These are phyloP conservation scores for Greenwoodochromis staneri DNA, from an alignment of 2,113 vertebrate genomes.

Conservation along the genomic window DNA sequence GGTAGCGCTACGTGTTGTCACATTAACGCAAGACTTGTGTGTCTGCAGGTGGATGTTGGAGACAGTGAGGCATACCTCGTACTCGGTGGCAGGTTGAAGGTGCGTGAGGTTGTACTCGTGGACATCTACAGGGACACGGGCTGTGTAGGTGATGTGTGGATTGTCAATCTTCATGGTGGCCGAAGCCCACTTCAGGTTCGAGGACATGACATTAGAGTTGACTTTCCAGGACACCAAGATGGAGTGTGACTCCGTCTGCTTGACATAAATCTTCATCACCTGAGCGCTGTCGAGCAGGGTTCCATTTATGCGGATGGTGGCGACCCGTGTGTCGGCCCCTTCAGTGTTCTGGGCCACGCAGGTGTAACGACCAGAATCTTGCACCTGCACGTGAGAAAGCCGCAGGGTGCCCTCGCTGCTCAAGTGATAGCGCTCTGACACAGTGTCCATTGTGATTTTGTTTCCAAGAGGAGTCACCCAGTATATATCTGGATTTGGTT, in stretches of 20 bases:
- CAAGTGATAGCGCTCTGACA: slow-evolving; percentile 85
- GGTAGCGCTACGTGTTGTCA: slow-evolving; percentile 83
- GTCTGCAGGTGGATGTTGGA: slow-evolving; percentile 89
- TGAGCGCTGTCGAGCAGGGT: slow-evolving; percentile 87
- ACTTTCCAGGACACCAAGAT: slow-evolving; percentile 96
- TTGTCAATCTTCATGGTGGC: slow-evolving; percentile 98
- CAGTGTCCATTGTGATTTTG: slow-evolving; percentile 82
- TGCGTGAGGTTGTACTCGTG: slow-evolving; percentile 97
- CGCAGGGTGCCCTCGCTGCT: slow-evolving; percentile 85
- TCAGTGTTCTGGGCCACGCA: slow-evolving; percentile 94
- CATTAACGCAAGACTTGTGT: slow-evolving; percentile 94
- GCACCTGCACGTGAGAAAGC: slow-evolving; percentile 81
- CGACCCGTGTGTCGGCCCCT: slow-evolving; percentile 87
- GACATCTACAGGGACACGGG: slow-evolving; percentile 90
- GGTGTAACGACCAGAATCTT: slow-evolving; percentile 92
- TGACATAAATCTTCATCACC: slow-evolving; percentile 91
- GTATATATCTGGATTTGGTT: slow-evolving; percentile 95
- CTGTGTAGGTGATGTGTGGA: slow-evolving; percentile 94
- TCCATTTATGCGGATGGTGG: slow-evolving; percentile 86
- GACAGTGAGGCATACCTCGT: slow-evolving; percentile 93
- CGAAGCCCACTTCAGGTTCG: slow-evolving; percentile 93
- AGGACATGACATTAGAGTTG: slow-evolving; percentile 88
- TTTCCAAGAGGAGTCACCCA: slow-evolving; percentile 93
- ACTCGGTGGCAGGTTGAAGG: slow-evolving; percentile 90
- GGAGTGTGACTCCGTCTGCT: slow-evolving; percentile 89